phyloP scores from a whole-genome alignment of 2,888 invertebrate genomes.

The Ophraella communa region DNA sequence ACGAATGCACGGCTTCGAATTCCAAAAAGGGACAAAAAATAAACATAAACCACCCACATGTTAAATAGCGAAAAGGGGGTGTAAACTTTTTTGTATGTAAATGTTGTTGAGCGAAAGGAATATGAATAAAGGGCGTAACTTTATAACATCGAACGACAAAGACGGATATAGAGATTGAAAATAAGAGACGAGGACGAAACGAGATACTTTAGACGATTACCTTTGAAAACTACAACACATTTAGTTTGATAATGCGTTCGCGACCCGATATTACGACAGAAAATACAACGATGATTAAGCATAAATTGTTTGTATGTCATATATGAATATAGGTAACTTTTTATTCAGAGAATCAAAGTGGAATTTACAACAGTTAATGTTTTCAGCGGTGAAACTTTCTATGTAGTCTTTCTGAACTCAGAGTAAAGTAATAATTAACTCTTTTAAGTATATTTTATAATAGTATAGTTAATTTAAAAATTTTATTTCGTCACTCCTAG shows the following conservation, averaged over 20 bases:
- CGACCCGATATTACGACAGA: slow-evolving; percentile 1
- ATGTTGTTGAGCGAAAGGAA: slow-evolving; percentile 8
- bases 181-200: not conserved
- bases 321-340: no score
- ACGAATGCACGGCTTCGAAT: not conserved
- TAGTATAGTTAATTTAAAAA: no score
- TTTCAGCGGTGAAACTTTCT: no score
- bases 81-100: slow-evolving; percentile 26
- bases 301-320: not conserved
- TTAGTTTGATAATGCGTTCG: slow-evolving; percentile 13
- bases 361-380: no score
- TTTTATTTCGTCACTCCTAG: no score
- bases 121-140: slow-evolving; percentile 26
- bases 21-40: slow-evolving; percentile 3
- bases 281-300: not conserved
- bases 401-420: no score
- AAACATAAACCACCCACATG: slow-evolving; percentile 17
- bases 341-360: no score
- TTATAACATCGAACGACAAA: not conserved
- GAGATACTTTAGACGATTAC: not conserved
- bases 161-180: not conserved
- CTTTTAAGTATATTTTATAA: no score
- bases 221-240: slow-evolving; percentile 17
- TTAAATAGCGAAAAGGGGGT: slow-evolving; percentile 22
- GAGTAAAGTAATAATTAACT: no score